Conservation (phyloP, 92 coral and sea anemone genomes). For the Micromussa lordhowensis region DNA sequence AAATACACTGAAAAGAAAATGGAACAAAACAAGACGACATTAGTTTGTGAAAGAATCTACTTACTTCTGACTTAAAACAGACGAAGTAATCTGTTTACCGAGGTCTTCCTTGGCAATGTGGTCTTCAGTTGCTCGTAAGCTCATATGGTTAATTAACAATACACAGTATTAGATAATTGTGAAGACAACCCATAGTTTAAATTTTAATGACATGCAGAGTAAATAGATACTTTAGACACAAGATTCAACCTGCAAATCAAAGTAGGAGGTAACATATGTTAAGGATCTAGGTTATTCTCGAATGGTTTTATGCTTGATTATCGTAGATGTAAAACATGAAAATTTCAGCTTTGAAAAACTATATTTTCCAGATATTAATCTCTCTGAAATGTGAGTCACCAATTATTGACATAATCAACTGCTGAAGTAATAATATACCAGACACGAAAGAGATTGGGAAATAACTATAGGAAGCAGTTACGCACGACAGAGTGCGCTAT, state of each 20-base stretch:
- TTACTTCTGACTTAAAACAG: neutral
- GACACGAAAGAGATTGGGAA: neutral
- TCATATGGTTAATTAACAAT: neutral
- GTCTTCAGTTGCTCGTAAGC: neutral
- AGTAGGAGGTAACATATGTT: neutral
- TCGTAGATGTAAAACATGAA: neutral
- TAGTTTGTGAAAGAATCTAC: neutral
- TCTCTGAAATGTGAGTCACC: neutral
- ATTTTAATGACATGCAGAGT: neutral
- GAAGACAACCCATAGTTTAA: neutral
- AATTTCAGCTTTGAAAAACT: neutral
- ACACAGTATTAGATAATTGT: neutral
- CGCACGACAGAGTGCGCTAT: neutral
- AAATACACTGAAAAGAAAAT: neutral
- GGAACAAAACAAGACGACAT: neutral
- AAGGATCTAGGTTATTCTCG: neutral
- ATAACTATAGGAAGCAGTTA: no score
- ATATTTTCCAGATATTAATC: neutral
- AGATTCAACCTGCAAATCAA: constrained; percentile 2
- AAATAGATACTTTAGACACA: neutral
- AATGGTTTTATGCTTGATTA: neutral
- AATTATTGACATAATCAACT: no score
- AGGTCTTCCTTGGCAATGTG: neutral
- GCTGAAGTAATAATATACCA: neutral
- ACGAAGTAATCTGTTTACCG: neutral